Conservation (phyloP, 2,113 vertebrate genomes). For the Hassar affinis region DNA sequence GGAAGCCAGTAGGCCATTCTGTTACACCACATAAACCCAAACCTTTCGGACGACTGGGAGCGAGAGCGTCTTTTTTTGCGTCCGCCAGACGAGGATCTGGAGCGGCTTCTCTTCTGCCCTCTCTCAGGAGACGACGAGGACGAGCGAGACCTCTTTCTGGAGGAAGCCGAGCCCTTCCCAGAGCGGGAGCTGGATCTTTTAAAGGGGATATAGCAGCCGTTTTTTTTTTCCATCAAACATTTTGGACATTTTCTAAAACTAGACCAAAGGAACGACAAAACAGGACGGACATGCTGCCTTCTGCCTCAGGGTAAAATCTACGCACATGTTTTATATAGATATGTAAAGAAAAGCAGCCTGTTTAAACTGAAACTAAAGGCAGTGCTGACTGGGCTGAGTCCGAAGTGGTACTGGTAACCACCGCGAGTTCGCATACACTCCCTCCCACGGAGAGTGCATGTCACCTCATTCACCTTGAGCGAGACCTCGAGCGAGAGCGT, state of each 20-base stretch:
- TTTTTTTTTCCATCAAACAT: constrained; percentile 38
- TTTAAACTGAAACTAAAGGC: too few relatives aligned
- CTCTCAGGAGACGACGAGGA: constrained; percentile 91
- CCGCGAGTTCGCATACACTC: constrained; percentile 74
- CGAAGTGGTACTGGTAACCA: constrained; percentile 52
- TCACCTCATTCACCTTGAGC: constrained; percentile 99
- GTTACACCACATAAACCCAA: constrained; percentile 96
- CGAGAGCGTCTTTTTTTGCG: constrained; percentile 96
- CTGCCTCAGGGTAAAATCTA: background rate
- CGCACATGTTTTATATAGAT: background rate
- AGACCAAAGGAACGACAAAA: background rate
- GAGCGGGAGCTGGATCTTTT: constrained; percentile 99
- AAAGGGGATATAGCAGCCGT: constrained; percentile 65
- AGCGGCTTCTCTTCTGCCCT: constrained; percentile 91
- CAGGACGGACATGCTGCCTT: background rate
- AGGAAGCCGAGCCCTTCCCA: constrained; percentile 91
- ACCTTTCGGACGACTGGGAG: constrained; percentile 99
- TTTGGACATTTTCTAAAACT: background rate
- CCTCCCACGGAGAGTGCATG: constrained; percentile 80
- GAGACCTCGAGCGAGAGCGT: constrained; percentile 94
- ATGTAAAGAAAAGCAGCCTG: background rate
- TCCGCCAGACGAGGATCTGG: constrained; percentile 94
- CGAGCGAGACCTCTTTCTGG: constrained; percentile 88
- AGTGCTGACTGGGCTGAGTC: constrained; percentile 47
- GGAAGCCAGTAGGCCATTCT: constrained; percentile 82